Evolutionary conservation across 2,888 invertebrate genomes (phyloP).

Genomic region (Melitaea athalia): DNA sequence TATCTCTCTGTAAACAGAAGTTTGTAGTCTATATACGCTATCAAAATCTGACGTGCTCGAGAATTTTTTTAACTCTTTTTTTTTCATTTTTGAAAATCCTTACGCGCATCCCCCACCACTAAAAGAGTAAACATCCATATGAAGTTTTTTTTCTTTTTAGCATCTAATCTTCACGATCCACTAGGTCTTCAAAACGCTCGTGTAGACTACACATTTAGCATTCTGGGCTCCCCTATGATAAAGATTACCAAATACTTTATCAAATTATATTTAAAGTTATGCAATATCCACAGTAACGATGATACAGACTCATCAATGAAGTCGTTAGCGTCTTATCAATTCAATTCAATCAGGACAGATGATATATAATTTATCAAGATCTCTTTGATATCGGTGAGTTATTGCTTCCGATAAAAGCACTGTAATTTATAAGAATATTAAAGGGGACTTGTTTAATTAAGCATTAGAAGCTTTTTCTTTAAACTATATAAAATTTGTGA

Average conservation of each 20-base stretch:
- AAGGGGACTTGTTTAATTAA: constrained; percentile 1
- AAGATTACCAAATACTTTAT: background rate
- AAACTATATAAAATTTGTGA: background rate
- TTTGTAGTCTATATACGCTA: no score
- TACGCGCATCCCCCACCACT: no score
- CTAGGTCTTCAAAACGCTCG: no score
- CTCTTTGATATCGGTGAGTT: constrained; percentile 13
- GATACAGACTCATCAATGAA: constrained; percentile 10
- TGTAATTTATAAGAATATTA: constrained; percentile 10
- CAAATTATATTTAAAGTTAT: background rate
- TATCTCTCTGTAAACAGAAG: no score
- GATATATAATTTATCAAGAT: constrained; percentile 21
- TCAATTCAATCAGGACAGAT: constrained; percentile 13
- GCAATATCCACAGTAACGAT: constrained; percentile 3
- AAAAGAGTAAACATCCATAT: no score
- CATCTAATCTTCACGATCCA: no score
- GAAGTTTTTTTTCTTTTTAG: no score
- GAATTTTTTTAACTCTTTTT: no score
- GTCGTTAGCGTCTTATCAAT: constrained; percentile 23
- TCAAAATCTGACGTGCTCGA: no score
- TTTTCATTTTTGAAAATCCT: no score
- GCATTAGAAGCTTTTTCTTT: constrained; percentile 5
- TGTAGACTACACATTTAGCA: no score
- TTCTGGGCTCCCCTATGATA: no score
- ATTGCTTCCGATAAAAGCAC: constrained; percentile 8